Evolutionary conservation across 2,797 vertebrate genomes (phyloP).

Genomic region (Eremophila alpestris): DNA sequence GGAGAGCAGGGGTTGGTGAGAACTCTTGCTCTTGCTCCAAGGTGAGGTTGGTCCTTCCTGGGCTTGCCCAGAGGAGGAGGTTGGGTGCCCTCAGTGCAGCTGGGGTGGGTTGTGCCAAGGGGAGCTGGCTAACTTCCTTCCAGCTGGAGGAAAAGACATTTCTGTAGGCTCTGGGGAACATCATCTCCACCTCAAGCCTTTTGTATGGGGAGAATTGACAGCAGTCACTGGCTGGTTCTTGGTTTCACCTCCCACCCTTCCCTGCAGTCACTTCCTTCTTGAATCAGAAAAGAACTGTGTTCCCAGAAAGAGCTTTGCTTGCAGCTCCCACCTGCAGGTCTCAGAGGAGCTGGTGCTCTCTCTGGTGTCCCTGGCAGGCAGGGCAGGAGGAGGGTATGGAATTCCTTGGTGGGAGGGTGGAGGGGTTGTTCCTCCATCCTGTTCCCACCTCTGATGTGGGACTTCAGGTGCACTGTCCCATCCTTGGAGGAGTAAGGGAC

Average conservation of each 20-base stretch:
- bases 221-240: conserved; percentile 26
- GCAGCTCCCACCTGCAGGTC: not conserved
- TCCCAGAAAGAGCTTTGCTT: conserved; percentile 48
- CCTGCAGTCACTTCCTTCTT: not conserved
- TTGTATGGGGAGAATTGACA: not conserved
- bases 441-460: not conserved
- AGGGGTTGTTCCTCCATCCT: not conserved
- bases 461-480: not conserved
- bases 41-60: not conserved
- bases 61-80: not conserved
- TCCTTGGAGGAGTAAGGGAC: not conserved
- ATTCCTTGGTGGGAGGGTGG: not conserved
- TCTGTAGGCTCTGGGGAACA: conserved; percentile 27
- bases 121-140: conserved; percentile 14
- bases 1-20: not conserved
- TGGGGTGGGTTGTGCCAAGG: not conserved
- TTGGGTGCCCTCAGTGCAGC: not conserved
- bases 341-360: not conserved
- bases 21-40: not conserved
- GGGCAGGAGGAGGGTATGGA: not conserved
- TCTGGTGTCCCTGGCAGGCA: not conserved
- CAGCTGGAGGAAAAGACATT: conserved; percentile 5
- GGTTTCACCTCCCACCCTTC: conserved; percentile 64
- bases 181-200: conserved; percentile 22
- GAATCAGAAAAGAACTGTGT: conserved; percentile 42